Evolutionary conservation across 92 coral and sea anemone genomes (phyloP).

Genomic region (Palythoa grandiflora): DNA sequence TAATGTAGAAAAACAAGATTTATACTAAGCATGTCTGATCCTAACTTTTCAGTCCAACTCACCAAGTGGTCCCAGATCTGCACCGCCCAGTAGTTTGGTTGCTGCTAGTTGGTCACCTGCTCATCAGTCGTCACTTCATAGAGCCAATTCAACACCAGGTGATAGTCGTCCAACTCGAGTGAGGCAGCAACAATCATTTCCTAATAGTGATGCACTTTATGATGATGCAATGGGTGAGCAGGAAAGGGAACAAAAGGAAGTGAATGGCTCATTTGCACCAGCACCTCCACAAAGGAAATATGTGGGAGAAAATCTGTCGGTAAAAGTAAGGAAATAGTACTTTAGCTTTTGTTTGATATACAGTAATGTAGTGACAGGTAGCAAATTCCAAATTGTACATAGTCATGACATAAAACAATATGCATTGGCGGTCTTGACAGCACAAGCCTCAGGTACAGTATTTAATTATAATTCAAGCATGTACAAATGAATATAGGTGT

Average conservation of each 20-base stretch:
- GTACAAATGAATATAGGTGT: no score
- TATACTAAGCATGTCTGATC: no score
- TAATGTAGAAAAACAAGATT: no score
- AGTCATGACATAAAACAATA: no score
- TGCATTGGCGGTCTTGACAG: no score
- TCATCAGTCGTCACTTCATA: constrained; percentile 38
- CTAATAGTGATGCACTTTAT: constrained; percentile 3
- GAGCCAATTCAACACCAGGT: constrained; percentile 39
- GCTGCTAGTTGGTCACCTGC: constrained; percentile 44
- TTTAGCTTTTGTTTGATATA: neutral
- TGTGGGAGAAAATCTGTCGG: constrained; percentile 28
- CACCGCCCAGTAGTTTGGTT: constrained; percentile 27
- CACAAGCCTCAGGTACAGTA: no score
- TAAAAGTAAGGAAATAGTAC: constrained; percentile 1
- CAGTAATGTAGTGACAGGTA: no score
- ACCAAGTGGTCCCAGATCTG: constrained; percentile 31
- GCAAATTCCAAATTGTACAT: no score
- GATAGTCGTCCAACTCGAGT: constrained; percentile 31
- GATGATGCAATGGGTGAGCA: constrained; percentile 26
- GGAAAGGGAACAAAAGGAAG: constrained; percentile 13
- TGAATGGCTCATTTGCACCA: constrained; percentile 21
- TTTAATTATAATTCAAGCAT: no score
- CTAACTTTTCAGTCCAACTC: constrained; percentile 11
- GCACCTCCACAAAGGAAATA: constrained; percentile 38
- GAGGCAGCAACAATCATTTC: constrained; percentile 27